Percentiles rank a stretch among this genome's conserved stretches.
These are phyloP conservation scores for Druceiella hillmani DNA, from an alignment of 2,888 invertebrate genomes.

Conservation along the genomic window DNA sequence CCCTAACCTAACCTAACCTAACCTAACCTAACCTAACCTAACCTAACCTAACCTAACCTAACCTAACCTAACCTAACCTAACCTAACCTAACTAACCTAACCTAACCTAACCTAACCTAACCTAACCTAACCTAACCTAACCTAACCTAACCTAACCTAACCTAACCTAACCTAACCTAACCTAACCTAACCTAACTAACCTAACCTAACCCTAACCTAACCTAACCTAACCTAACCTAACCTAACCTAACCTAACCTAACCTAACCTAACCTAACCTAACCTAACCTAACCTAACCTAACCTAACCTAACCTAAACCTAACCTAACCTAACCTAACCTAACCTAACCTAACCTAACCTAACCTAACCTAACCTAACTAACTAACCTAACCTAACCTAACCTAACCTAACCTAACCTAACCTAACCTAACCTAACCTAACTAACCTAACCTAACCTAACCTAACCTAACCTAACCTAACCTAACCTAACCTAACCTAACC, in stretches of 20 bases:
- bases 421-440: conserved; percentile 8
- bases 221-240: conserved; percentile 8
- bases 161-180: conserved; percentile 8
- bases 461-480: conserved; percentile 7
- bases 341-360: conserved; percentile 7
- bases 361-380: conserved; percentile 7
- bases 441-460: conserved; percentile 8
- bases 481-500: conserved; percentile 8
- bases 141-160: conserved; percentile 10
- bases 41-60: conserved; percentile 10
- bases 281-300: conserved; percentile 8
- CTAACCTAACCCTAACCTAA: conserved; percentile 5
- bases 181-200: conserved; percentile 7
- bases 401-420: conserved; percentile 8
- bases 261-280: conserved; percentile 8
- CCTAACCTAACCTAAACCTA: conserved; percentile 8
- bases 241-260: conserved; percentile 8
- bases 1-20: conserved; percentile 10
- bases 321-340: conserved; percentile 8
- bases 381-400: conserved; percentile 7
- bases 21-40: conserved; percentile 12
- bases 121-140: conserved; percentile 8
- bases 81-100: too few species aligned
- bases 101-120: conserved; percentile 8
- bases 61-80: conserved; percentile 11